A percentile compares a stretch with the other conserved stretches of the same genome.
These are phyloP conservation scores for Vulpes vulpes DNA, from an alignment of 2,113 vertebrate species.

Conservation along the genomic window DNA sequence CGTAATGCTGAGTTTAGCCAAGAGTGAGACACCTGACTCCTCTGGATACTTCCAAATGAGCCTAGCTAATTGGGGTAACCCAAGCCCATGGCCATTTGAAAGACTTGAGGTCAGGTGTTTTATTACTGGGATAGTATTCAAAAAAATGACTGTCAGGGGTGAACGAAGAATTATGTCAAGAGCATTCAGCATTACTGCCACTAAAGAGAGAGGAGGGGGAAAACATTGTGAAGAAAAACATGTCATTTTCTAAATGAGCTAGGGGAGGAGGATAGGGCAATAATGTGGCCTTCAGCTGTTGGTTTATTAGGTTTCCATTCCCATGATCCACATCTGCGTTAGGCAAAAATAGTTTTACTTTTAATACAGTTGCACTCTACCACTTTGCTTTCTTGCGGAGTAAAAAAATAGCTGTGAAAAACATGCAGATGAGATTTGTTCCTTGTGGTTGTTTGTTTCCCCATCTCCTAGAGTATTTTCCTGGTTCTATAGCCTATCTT, in stretches of 20 bases:
- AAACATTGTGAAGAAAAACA: slow-evolving; percentile 60
- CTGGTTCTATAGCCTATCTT: slow-evolving; percentile 73
- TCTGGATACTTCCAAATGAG: slow-evolving; percentile 58
- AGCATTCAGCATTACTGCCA: slow-evolving; percentile 78
- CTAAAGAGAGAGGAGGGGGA: slow-evolving; percentile 75
- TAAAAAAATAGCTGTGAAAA: slow-evolving; percentile 56
- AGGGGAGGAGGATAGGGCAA: slow-evolving; percentile 46
- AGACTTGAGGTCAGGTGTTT: slow-evolving; percentile 63
- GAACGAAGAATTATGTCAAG: slow-evolving; percentile 71
- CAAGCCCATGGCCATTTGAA: slow-evolving; percentile 79
- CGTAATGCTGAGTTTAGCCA: slow-evolving; percentile 57
- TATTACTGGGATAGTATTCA: slow-evolving; percentile 73
- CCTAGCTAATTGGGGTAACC: slow-evolving; percentile 78
- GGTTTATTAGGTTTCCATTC: slow-evolving; percentile 67
- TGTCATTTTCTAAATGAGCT: slow-evolving; percentile 67
- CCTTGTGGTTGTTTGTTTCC: slow-evolving; percentile 72
- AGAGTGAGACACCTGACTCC: slow-evolving; percentile 52
- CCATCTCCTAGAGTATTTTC: slow-evolving; percentile 62
- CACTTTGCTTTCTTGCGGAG: slow-evolving; percentile 45
- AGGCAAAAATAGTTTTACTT: slow-evolving; percentile 72
- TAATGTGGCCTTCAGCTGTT: slow-evolving; percentile 58
- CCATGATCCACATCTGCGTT: background rate
- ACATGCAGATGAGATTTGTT: slow-evolving; percentile 49
- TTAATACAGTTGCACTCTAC: slow-evolving; percentile 72
- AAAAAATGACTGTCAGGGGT: slow-evolving; percentile 75